Conservation (phyloP, 2,797 vertebrate genomes). For the Poeciliopsis infans region DNA sequence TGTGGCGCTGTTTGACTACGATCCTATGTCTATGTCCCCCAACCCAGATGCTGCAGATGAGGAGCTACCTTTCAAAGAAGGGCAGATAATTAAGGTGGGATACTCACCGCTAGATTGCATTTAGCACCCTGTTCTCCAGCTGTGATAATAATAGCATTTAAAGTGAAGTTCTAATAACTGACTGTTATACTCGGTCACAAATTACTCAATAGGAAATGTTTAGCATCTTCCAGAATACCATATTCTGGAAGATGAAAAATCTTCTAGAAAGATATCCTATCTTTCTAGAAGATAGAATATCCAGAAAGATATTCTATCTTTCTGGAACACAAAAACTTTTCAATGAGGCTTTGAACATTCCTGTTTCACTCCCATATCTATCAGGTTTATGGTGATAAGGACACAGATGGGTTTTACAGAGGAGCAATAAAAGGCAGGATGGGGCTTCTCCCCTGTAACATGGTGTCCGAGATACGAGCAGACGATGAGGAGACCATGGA, state of each 20-base stretch:
- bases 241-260: too few species aligned
- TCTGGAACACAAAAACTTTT: background rate
- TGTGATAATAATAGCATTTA: background rate
- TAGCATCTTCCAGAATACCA: background rate
- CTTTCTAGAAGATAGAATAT: background rate
- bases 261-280: background rate
- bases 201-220: background rate
- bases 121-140: background rate
- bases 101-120: background rate
- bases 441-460: slow-evolving; percentile 96
- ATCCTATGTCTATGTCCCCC: slow-evolving; percentile 97
- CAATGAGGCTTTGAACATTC: background rate
- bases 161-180: background rate
- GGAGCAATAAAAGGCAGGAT: slow-evolving; percentile 88
- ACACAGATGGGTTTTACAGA: slow-evolving; percentile 95
- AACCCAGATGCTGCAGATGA: slow-evolving; percentile 96
- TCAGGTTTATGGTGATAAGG: slow-evolving; percentile 96
- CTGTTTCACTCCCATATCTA: slow-evolving; percentile 12
- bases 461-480: slow-evolving; percentile 96
- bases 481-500: slow-evolving; percentile 95
- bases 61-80: slow-evolving; percentile 97
- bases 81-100: slow-evolving; percentile 90
- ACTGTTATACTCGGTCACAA: background rate
- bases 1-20: slow-evolving; percentile 97
- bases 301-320: background rate